A percentile compares a stretch with the other conserved stretches of the same genome.
Conservation (phyloP, 2,888 invertebrate genomes). For the Tetragonisca angustula region DNA sequence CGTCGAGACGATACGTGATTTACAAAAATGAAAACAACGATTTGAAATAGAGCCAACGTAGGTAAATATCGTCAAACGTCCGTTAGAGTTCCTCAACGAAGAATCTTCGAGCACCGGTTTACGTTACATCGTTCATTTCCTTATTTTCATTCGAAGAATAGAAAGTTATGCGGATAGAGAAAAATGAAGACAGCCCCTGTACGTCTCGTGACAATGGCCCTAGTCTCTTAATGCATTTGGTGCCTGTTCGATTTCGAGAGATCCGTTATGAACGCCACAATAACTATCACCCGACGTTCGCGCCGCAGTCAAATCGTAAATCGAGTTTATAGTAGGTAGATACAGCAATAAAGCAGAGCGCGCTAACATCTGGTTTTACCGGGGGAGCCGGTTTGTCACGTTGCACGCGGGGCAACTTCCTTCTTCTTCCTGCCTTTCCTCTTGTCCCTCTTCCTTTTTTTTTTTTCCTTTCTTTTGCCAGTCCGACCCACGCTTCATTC, state of each 20-base stretch:
- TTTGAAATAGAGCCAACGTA: too few relatives aligned
- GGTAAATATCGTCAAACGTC: too few relatives aligned
- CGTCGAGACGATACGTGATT: too few relatives aligned
- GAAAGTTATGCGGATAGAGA: too few relatives aligned
- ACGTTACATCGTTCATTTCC: too few relatives aligned
- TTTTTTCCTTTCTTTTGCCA: slow-evolving; percentile 6
- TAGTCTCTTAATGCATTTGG: background rate
- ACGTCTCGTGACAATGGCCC: too few relatives aligned
- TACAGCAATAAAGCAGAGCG: slow-evolving; percentile 58
- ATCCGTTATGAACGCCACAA: slow-evolving; percentile 47
- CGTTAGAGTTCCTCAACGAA: too few relatives aligned
- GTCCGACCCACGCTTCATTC: slow-evolving; percentile 51
- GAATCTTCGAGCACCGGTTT: too few relatives aligned
- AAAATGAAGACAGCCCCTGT: too few relatives aligned
- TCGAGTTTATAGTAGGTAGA: slow-evolving; percentile 60
- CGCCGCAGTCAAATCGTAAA: slow-evolving; percentile 62
- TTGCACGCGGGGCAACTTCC: slow-evolving; percentile 35
- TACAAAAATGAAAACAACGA: too few relatives aligned
- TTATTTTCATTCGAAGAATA: too few relatives aligned
- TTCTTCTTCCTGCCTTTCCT: slow-evolving; percentile 27
- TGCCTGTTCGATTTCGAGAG: slow-evolving; percentile 36
- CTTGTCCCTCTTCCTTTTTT: slow-evolving; percentile 19
- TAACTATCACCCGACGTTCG: slow-evolving; percentile 45
- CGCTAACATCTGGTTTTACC: slow-evolving; percentile 57
- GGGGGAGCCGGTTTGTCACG: slow-evolving; percentile 34